phyloP scores from a whole-genome alignment of 2,113 vertebrate genomes.

The Poecile atricapillus region DNA sequence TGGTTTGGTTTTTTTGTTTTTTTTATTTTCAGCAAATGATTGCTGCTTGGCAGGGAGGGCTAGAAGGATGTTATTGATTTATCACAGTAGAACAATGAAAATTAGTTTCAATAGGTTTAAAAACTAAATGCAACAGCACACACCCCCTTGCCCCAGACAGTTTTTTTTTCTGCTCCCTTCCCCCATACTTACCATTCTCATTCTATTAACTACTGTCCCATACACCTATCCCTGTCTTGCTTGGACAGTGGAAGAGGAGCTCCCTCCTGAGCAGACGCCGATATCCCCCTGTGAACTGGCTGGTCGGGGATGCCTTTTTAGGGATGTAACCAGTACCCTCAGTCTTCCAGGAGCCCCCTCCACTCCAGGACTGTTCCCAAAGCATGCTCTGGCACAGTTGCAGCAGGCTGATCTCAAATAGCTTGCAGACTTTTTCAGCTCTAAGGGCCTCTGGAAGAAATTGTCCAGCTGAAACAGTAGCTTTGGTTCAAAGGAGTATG shows the following conservation, averaged over 20 bases:
- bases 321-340: background rate
- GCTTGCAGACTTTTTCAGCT: constrained; percentile 4
- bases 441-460: constrained; percentile 40
- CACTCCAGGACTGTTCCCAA: background rate
- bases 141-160: background rate
- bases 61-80: constrained; percentile 3
- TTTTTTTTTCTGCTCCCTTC: background rate
- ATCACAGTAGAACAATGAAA: constrained; percentile 8
- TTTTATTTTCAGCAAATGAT: background rate
- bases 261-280: constrained; percentile 47
- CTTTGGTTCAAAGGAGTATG: constrained; percentile 40
- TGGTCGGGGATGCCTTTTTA: constrained; percentile 40
- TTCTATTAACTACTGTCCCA: background rate
- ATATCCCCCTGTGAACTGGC: constrained; percentile 37
- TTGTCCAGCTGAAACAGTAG: constrained; percentile 56
- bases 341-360: constrained; percentile 20
- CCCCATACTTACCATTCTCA: background rate
- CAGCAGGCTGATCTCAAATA: constrained; percentile 12
- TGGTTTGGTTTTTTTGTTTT: background rate
- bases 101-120: constrained; percentile 20
- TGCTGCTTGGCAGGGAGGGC: background rate
- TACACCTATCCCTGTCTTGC: constrained; percentile 43
- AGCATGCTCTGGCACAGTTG: constrained; percentile 7
- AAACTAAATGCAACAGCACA: background rate
- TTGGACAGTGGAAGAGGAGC: constrained; percentile 6